Evolutionary conservation across 2,113 vertebrate species (phyloP).

Genomic region (Hipposideros armiger): DNA sequence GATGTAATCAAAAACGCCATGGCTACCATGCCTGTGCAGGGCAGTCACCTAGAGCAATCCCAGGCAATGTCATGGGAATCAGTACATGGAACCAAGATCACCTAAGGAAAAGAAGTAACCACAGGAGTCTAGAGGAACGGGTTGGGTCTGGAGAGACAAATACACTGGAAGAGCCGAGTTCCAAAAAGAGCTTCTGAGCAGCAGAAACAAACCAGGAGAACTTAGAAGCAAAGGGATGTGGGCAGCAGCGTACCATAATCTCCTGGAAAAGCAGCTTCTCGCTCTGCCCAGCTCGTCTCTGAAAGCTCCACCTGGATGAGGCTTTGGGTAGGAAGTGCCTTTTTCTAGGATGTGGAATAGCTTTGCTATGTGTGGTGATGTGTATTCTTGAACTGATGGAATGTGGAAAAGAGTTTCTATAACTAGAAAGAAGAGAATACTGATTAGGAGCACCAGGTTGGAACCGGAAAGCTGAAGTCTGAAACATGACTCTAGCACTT

Average conservation of each 20-base stretch:
- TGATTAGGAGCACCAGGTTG: neutral
- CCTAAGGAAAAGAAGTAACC: neutral
- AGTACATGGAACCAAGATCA: neutral
- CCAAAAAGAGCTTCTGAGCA: neutral
- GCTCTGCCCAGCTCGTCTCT: neutral
- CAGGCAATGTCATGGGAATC: neutral
- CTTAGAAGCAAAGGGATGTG: neutral
- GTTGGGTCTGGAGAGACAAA: neutral
- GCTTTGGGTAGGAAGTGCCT: neutral
- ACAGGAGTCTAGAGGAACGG: neutral
- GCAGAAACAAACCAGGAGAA: neutral
- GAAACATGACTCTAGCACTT: neutral
- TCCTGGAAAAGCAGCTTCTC: neutral
- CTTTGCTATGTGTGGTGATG: neutral
- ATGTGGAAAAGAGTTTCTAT: neutral
- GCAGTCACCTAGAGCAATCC: neutral
- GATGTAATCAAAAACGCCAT: neutral
- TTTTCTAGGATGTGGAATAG: neutral
- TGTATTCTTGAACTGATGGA: neutral
- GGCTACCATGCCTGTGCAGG: neutral
- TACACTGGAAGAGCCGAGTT: neutral
- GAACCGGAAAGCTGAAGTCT: neutral
- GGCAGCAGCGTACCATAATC: neutral
- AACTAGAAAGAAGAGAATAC: neutral
- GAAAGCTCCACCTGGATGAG: neutral